These are phyloP conservation scores for Psix sp. DNA, from an alignment of 1,140 invertebrate species.

Conservation along the genomic window DNA sequence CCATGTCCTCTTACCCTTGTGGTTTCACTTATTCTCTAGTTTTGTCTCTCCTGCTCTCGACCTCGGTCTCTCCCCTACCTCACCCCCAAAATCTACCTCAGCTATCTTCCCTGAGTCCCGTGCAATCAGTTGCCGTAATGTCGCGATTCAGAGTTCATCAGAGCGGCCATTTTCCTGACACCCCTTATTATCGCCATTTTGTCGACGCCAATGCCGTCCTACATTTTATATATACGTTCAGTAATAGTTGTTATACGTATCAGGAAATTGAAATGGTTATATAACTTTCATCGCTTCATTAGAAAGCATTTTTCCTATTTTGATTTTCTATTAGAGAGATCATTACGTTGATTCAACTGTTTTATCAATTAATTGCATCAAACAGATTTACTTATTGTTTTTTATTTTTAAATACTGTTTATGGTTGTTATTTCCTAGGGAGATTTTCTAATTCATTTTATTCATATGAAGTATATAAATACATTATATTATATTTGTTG, in stretches of 20 bases:
- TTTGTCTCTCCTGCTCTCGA: slow-evolving; percentile 8
- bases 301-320: too few relatives aligned
- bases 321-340: too few relatives aligned
- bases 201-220: slow-evolving; percentile 56
- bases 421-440: too few relatives aligned
- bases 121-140: slow-evolving; percentile 73
- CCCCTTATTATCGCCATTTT: slow-evolving; percentile 73
- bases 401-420: too few relatives aligned
- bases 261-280: too few relatives aligned
- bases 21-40: slow-evolving; percentile 51
- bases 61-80: slow-evolving; percentile 1
- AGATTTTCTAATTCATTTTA: too few relatives aligned
- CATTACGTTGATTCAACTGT: too few relatives aligned
- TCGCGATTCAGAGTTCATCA: slow-evolving; percentile 73
- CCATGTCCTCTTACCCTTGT: slow-evolving; percentile 56
- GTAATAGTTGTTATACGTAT: slow-evolving; percentile 16
- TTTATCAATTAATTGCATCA: too few relatives aligned
- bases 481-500: too few relatives aligned
- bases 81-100: slow-evolving; percentile 21
- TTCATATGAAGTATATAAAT: too few relatives aligned
- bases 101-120: slow-evolving; percentile 52
- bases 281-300: too few relatives aligned
- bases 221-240: slow-evolving; percentile 33
- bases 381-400: too few relatives aligned
- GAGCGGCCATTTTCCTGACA: slow-evolving; percentile 72